These are phyloP conservation scores for Sarotherodon lohbergeri DNA, from an alignment of 2,113 vertebrate species.

Conservation along the genomic window DNA sequence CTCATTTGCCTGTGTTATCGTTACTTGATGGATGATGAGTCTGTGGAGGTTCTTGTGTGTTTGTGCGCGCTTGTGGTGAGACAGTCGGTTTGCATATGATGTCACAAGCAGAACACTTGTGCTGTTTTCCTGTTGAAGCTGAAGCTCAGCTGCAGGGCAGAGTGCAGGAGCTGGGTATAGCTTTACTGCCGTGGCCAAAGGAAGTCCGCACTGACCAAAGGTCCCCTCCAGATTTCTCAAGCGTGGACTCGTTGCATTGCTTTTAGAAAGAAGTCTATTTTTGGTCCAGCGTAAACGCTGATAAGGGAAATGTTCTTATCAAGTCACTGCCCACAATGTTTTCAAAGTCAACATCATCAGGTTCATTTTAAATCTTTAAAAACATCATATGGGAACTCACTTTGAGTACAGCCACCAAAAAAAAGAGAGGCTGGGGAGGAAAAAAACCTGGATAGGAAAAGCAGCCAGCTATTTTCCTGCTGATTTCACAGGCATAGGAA, in stretches of 20 bases:
- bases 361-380: not conserved
- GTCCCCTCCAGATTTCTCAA: not conserved
- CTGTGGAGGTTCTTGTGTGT: not conserved
- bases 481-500: slow-evolving; percentile 50
- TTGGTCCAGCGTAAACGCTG: not conserved
- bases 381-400: not conserved
- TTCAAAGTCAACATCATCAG: not conserved
- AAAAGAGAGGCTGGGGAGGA: not conserved
- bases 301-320: not conserved
- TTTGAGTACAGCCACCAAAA: not conserved
- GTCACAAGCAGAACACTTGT: not conserved
- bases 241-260: not conserved
- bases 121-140: not conserved
- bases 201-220: not conserved
- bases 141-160: not conserved
- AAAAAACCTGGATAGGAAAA: not conserved
- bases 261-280: not conserved
- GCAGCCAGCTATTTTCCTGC: slow-evolving; percentile 47
- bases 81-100: not conserved
- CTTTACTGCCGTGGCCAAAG: not conserved
- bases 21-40: not conserved
- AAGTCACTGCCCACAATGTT: not conserved
- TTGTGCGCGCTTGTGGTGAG: not conserved
- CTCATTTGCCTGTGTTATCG: slow-evolving; percentile 33
- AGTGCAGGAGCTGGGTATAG: not conserved